Evolutionary conservation across 2,888 invertebrate genomes (phyloP).

Genomic region (Itoplectis maculator): DNA sequence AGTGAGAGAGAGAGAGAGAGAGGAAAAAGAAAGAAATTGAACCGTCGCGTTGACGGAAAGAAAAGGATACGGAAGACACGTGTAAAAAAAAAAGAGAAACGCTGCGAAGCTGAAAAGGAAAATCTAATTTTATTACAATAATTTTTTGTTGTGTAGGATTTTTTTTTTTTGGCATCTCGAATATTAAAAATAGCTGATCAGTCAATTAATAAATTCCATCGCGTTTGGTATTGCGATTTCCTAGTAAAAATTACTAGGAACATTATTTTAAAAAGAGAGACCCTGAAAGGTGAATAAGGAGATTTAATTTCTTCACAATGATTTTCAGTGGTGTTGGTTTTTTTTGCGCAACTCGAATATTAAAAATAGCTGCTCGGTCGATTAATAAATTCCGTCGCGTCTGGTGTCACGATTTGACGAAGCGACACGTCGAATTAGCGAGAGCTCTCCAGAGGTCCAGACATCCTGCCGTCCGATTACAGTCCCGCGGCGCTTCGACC

Average conservation of each 20-base stretch:
- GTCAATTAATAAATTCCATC: constrained; percentile 10
- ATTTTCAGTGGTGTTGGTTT: too few relatives aligned
- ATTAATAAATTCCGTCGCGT: constrained; percentile 4
- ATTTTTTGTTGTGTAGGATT: too few relatives aligned
- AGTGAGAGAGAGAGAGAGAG: constrained; percentile 1
- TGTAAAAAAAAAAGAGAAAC: not conserved
- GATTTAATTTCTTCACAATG: too few relatives aligned
- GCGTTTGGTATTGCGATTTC: not conserved
- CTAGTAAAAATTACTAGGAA: too few relatives aligned
- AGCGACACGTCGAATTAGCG: not conserved
- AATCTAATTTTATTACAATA: not conserved
- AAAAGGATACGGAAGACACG: constrained; percentile 10
- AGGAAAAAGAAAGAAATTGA: too few relatives aligned
- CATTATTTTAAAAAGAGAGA: too few relatives aligned
- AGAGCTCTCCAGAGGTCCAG: not conserved
- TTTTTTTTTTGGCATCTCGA: too few relatives aligned
- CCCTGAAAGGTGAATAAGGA: too few relatives aligned
- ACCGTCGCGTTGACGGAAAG: not conserved
- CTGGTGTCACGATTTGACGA: not conserved
- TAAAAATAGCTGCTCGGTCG: not conserved
- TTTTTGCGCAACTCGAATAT: too few relatives aligned
- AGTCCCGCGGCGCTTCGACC: not conserved
- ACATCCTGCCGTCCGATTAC: constrained; percentile 20
- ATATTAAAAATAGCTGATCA: too few relatives aligned
- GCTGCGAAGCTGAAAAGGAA: not conserved